Percentiles rank a stretch among this genome's conserved stretches.
Conservation (phyloP, 2,797 vertebrate genomes). For the Pangasius sanitwongsei region DNA sequence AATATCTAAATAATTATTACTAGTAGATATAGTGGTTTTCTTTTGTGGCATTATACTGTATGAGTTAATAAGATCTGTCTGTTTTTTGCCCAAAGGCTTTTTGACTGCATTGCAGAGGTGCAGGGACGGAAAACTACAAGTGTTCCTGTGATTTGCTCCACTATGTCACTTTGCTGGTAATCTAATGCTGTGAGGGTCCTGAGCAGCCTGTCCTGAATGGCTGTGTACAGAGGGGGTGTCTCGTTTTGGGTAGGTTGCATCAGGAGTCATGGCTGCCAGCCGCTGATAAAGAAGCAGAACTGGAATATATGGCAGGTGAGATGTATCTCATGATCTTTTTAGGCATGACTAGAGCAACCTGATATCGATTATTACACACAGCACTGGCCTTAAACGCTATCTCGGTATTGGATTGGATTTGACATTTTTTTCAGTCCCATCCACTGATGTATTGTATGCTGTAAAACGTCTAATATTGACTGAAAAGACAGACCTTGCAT, state of each 20-base stretch:
- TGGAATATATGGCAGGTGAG: conserved; percentile 71
- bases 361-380: not conserved
- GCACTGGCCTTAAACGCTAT: not conserved
- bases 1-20: not conserved
- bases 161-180: conserved; percentile 61
- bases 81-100: not conserved
- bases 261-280: conserved; percentile 66
- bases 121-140: conserved; percentile 19
- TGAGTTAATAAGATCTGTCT: too few species aligned
- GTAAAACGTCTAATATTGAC: not conserved
- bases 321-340: not conserved
- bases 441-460: not conserved
- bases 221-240: conserved; percentile 75
- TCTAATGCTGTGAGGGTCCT: conserved; percentile 58
- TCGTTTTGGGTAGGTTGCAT: conserved; percentile 75
- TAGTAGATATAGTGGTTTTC: too few species aligned
- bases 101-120: not conserved
- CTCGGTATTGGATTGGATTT: not conserved
- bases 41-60: too few species aligned
- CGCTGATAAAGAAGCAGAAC: conserved; percentile 59
- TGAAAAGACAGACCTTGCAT: not conserved
- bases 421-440: not conserved
- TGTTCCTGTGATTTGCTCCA: conserved; percentile 29
- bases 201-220: conserved; percentile 73
- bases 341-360: not conserved